Evolutionary conservation across 2,888 invertebrate genomes (phyloP).

Genomic region (Chymomyza amoena): DNA sequence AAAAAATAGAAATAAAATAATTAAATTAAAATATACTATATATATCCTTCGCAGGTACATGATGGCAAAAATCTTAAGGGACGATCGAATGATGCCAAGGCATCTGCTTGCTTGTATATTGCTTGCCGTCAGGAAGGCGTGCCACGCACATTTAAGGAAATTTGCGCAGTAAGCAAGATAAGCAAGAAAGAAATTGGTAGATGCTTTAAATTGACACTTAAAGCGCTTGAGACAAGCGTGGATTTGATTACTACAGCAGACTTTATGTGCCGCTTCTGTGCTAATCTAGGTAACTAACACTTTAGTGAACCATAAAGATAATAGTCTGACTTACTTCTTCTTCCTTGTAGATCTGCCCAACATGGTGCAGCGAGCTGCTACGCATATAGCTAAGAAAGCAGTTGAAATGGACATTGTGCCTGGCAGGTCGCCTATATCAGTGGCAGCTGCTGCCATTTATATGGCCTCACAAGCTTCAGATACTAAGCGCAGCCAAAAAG

Average conservation of each 20-base stretch:
- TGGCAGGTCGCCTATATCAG: slow-evolving; percentile 98
- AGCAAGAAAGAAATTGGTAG: slow-evolving; percentile 99
- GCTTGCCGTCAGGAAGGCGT: slow-evolving; percentile 99
- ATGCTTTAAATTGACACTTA: slow-evolving; percentile 97
- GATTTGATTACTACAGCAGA: slow-evolving; percentile 99
- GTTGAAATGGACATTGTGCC: slow-evolving; percentile 98
- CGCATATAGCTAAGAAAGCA: slow-evolving; percentile 97
- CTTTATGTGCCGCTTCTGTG: slow-evolving; percentile 99
- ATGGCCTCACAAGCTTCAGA: slow-evolving; percentile 99
- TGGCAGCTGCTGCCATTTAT: slow-evolving; percentile 99
- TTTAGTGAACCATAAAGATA: neutral
- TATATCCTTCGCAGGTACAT: slow-evolving; percentile 82
- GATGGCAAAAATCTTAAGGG: slow-evolving; percentile 97
- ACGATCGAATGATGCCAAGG: slow-evolving; percentile 97
- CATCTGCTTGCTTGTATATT: slow-evolving; percentile 98
- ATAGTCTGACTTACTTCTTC: neutral
- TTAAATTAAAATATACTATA: neutral
- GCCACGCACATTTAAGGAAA: slow-evolving; percentile 99
- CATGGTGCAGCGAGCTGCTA: slow-evolving; percentile 94
- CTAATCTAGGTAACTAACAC: slow-evolving; percentile 85
- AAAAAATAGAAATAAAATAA: neutral
- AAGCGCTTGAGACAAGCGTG: slow-evolving; percentile 97
- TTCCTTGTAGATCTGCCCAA: slow-evolving; percentile 83
- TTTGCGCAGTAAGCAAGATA: slow-evolving; percentile 98
- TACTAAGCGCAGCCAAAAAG: slow-evolving; percentile 97